phyloP scores from a whole-genome alignment of 2,888 invertebrate genomes.

The Acleris holmiana region DNA sequence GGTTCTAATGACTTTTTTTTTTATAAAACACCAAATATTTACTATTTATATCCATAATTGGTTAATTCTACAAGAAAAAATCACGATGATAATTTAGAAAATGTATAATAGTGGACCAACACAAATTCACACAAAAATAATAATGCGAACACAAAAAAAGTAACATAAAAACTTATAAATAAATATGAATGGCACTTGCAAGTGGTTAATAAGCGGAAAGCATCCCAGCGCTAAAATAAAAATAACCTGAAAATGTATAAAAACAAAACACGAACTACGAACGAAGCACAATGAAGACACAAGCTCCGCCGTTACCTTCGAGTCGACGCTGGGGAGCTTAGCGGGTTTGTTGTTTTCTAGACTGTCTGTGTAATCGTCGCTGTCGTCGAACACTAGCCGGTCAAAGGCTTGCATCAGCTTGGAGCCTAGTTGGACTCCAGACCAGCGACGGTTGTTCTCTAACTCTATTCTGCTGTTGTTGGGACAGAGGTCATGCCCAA shows the following conservation, averaged over 20 bases:
- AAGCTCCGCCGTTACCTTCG: conserved; percentile 75
- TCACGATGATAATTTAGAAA: too few species aligned
- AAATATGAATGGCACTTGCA: conserved; percentile 9
- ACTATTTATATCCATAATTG: too few species aligned
- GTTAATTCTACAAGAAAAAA: too few species aligned
- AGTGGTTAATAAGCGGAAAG: conserved; percentile 29
- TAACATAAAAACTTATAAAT: neutral
- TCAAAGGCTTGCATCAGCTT: conserved; percentile 90
- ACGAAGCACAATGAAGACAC: conserved; percentile 51
- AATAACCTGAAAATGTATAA: conserved; percentile 50
- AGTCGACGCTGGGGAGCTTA: conserved; percentile 79
- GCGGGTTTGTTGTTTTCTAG: conserved; percentile 85
- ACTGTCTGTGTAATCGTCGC: conserved; percentile 90
- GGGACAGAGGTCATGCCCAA: conserved; percentile 78
- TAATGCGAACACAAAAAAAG: conserved; percentile 4
- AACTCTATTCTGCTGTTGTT: conserved; percentile 77
- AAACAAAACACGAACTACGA: conserved; percentile 50
- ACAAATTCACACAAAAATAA: conserved; percentile 7
- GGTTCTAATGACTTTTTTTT: too few species aligned
- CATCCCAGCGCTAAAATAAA: conserved; percentile 42
- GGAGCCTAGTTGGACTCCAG: conserved; percentile 88
- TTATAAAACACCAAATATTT: too few species aligned
- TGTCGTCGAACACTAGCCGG: conserved; percentile 86
- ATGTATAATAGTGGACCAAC: neutral
- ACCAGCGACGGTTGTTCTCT: conserved; percentile 88